These are phyloP conservation scores for Heteromyza rotundicornis DNA, from an alignment of 2,888 invertebrate species.

Conservation along the genomic window DNA sequence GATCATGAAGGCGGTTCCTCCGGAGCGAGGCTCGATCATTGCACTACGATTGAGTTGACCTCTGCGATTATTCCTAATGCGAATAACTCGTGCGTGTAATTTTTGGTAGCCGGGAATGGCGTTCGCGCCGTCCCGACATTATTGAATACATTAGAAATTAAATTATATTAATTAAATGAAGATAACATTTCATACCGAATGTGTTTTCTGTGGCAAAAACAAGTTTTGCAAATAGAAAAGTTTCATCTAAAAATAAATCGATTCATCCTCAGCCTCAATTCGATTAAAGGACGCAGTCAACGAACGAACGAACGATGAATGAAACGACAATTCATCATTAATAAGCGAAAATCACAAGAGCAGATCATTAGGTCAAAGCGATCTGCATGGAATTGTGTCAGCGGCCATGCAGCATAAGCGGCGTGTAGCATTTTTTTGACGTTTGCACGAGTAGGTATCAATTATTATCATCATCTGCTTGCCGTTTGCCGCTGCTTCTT, in stretches of 20 bases:
- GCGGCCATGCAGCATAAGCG: neutral
- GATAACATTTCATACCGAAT: no score
- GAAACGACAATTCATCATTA: neutral
- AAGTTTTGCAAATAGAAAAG: no score
- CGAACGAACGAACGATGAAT: no score
- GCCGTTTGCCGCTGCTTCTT: no score
- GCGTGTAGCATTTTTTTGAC: conserved; percentile 14
- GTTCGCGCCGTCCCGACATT: conserved; percentile 68
- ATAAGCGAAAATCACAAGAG: conserved; percentile 1
- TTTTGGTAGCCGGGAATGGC: conserved; percentile 67
- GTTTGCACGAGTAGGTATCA: neutral
- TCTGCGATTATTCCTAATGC: conserved; percentile 51
- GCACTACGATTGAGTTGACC: conserved; percentile 41
- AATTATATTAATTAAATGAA: no score
- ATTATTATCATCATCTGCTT: no score
- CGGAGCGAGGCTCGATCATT: conserved; percentile 4
- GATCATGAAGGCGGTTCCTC: conserved; percentile 53
- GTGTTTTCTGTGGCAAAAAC: no score
- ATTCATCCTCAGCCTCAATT: neutral
- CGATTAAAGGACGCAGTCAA: neutral
- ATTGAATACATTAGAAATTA: neutral
- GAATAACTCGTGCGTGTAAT: conserved; percentile 49
- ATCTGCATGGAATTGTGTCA: conserved; percentile 5
- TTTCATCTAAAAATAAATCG: no score
- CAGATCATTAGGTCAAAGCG: conserved; percentile 38